A percentile compares a stretch with the other conserved stretches of the same genome.
These are phyloP conservation scores for Betta splendens DNA, from an alignment of 2,797 vertebrate genomes.

Conservation along the genomic window DNA sequence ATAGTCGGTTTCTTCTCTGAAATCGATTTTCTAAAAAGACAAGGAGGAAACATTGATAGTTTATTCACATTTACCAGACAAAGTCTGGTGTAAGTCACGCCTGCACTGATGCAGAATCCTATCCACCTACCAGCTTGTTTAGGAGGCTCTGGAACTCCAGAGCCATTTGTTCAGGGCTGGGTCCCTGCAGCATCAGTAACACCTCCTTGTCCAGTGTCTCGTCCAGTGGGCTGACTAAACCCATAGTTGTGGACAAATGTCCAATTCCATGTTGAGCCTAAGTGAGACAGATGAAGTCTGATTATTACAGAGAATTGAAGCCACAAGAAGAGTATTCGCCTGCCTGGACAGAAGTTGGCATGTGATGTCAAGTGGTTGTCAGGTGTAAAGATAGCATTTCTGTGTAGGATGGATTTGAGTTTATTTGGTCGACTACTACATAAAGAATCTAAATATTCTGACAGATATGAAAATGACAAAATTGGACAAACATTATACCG, in stretches of 20 bases:
- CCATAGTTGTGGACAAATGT: slow-evolving; percentile 55
- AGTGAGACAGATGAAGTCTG: slow-evolving; percentile 5
- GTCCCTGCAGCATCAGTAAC: slow-evolving; percentile 82
- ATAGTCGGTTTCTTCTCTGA: slow-evolving; percentile 69
- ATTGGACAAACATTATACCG: too few species aligned
- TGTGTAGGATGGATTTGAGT: not conserved
- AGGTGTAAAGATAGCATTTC: not conserved
- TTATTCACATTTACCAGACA: too few species aligned
- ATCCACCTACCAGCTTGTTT: slow-evolving; percentile 79
- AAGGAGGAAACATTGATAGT: too few species aligned
- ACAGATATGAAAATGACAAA: too few species aligned
- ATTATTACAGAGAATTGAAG: too few species aligned
- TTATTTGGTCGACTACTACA: not conserved
- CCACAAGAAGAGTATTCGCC: not conserved
- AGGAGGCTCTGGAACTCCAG: slow-evolving; percentile 79
- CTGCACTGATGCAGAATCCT: not conserved
- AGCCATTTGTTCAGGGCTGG: slow-evolving; percentile 76
- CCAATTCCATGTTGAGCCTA: slow-evolving; percentile 60
- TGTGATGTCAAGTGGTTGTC: not conserved
- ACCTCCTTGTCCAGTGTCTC: slow-evolving; percentile 85
- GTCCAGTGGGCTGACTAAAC: slow-evolving; percentile 72
- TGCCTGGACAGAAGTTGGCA: not conserved
- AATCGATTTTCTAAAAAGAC: slow-evolving; percentile 79
- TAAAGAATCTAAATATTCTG: too few species aligned
- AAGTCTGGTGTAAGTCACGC: not conserved